Conservation (phyloP, 1,140 invertebrate genomes). For the Oryctes rhinoceros region DNA sequence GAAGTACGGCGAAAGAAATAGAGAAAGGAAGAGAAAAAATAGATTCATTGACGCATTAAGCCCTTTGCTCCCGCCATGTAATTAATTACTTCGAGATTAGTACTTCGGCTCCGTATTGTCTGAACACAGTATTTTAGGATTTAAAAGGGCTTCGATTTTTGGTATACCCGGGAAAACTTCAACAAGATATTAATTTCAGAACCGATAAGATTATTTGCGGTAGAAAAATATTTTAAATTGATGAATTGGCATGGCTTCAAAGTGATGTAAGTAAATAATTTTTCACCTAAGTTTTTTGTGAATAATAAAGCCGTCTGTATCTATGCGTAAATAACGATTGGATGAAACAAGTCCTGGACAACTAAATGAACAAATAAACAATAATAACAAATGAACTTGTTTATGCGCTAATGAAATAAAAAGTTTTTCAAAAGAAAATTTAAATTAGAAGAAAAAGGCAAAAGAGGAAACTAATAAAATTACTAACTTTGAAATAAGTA, state of each 20-base stretch:
- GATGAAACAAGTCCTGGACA: too few species aligned
- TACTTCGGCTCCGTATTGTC: slow-evolving; percentile 33
- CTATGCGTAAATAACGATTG: too few species aligned
- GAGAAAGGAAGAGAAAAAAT: slow-evolving; percentile 27
- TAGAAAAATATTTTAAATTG: neutral
- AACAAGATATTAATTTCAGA: neutral
- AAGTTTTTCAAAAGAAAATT: too few species aligned
- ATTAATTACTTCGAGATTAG: slow-evolving; percentile 35
- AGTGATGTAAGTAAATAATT: too few species aligned
- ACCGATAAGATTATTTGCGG: neutral
- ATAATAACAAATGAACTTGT: too few species aligned
- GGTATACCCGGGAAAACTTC: neutral
- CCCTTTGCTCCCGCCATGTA: slow-evolving; percentile 22
- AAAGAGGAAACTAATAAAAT: too few species aligned
- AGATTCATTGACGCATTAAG: slow-evolving; percentile 37
- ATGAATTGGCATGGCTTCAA: neutral
- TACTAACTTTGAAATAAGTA: too few species aligned
- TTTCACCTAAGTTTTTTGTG: too few species aligned
- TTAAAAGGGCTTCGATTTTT: neutral
- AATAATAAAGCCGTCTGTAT: too few species aligned
- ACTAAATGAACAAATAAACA: too few species aligned
- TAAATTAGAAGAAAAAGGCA: too few species aligned
- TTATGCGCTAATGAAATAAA: too few species aligned
- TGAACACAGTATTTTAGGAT: neutral
- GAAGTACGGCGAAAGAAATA: slow-evolving; percentile 19